Evolutionary conservation across 2,797 vertebrate genomes (phyloP).

Genomic region (Tympanoctomys barrerae): DNA sequence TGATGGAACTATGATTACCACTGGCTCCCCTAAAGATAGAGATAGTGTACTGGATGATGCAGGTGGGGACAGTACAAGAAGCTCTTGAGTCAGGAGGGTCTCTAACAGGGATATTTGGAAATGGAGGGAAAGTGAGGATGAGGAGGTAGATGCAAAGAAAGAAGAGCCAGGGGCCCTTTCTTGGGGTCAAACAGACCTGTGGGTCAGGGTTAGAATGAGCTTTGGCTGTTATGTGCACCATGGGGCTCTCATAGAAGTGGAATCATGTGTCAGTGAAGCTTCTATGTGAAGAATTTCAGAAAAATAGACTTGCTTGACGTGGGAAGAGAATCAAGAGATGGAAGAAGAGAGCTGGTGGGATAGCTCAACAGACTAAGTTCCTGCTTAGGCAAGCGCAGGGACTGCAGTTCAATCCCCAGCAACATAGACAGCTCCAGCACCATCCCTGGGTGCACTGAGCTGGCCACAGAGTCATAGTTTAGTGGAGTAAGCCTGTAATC

Average conservation of each 20-base stretch:
- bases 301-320: neutral
- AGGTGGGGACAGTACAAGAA: no score
- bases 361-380: no score
- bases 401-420: no score
- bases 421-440: no score
- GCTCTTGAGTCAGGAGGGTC: neutral
- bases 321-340: neutral
- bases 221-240: fast-evolving
- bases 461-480: no score
- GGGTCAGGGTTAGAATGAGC: neutral
- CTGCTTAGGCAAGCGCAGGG: no score
- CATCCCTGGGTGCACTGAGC: no score
- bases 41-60: neutral
- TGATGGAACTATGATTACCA: neutral
- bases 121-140: neutral
- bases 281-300: neutral
- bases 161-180: fast-evolving
- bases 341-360: no score
- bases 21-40: no score
- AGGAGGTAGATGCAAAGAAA: neutral
- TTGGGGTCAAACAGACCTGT: neutral
- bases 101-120: no score
- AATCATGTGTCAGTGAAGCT: neutral
- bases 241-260: neutral
- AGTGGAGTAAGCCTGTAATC: no score